Conservation (phyloP, 1,140 invertebrate genomes). For the Aleiodes sp. region DNA sequence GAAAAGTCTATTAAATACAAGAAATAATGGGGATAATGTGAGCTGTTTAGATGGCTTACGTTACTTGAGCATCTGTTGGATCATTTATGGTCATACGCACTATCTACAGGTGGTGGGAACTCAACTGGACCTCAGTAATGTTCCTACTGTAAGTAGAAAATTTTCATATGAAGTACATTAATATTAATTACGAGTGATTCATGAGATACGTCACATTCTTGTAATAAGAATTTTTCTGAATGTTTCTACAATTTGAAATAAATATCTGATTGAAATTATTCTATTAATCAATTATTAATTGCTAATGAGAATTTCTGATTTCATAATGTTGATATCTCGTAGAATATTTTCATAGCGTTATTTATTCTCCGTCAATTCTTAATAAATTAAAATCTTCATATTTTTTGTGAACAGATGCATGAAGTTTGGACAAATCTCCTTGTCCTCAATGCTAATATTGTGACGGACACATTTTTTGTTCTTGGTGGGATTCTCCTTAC, state of each 20-base stretch:
- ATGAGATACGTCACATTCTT: not conserved
- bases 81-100: conserved; percentile 64
- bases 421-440: conserved; percentile 51
- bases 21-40: conserved; percentile 49
- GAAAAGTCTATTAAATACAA: conserved; percentile 54
- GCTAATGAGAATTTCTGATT: too few species aligned
- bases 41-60: conserved; percentile 66
- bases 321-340: too few species aligned
- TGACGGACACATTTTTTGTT: conserved; percentile 69
- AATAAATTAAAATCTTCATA: too few species aligned
- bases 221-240: too few species aligned
- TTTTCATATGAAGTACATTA: not conserved
- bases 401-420: conserved; percentile 47
- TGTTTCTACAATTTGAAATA: too few species aligned
- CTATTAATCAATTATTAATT: too few species aligned
- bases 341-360: too few species aligned
- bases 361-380: too few species aligned
- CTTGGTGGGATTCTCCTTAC: conserved; percentile 64
- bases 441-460: conserved; percentile 61
- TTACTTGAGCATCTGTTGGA: conserved; percentile 68
- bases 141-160: conserved; percentile 41
- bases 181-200: too few species aligned
- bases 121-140: conserved; percentile 44
- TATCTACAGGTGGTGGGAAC: conserved; percentile 44
- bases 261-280: too few species aligned